phyloP scores from a whole-genome alignment of 2,113 vertebrate genomes.

The Gambusia affinis region DNA sequence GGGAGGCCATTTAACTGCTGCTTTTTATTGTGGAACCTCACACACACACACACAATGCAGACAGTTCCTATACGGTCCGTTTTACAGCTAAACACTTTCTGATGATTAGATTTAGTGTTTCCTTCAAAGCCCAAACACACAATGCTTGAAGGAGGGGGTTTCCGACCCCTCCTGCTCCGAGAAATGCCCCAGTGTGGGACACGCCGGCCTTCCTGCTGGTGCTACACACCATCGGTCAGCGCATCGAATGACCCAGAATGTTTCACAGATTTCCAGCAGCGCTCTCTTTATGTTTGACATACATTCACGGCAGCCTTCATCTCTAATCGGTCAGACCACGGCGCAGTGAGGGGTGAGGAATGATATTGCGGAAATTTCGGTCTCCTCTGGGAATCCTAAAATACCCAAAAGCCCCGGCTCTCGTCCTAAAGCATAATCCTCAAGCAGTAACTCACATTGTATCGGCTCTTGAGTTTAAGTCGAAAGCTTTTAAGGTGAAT shows the following conservation, averaged over 20 bases:
- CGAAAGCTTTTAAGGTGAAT: conserved; percentile 46
- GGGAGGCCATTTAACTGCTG: conserved; percentile 52
- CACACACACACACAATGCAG: conserved; percentile 5
- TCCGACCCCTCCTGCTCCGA: neutral
- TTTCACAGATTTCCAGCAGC: conserved; percentile 32
- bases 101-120: conserved; percentile 59
- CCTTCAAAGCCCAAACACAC: conserved; percentile 12
- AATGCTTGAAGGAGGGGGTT: neutral
- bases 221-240: conserved; percentile 42
- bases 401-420: conserved; percentile 34
- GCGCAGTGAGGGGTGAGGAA: neutral
- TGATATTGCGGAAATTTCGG: conserved; percentile 25
- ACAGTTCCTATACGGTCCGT: conserved; percentile 48
- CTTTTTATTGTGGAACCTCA: conserved; percentile 13
- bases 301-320: conserved; percentile 11
- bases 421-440: conserved; percentile 43
- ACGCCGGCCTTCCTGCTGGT: conserved; percentile 5
- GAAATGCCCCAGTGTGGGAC: neutral
- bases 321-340: conserved; percentile 42
- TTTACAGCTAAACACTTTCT: conserved; percentile 35
- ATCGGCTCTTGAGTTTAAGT: conserved; percentile 39
- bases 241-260: conserved; percentile 52
- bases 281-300: conserved; percentile 37
- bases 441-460: conserved; percentile 45
- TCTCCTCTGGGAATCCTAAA: conserved; percentile 42